A percentile compares a stretch with the other conserved stretches of the same genome.
These are phyloP conservation scores for Physeter macrocephalus DNA, from an alignment of 2,113 vertebrate species.

Conservation along the genomic window DNA sequence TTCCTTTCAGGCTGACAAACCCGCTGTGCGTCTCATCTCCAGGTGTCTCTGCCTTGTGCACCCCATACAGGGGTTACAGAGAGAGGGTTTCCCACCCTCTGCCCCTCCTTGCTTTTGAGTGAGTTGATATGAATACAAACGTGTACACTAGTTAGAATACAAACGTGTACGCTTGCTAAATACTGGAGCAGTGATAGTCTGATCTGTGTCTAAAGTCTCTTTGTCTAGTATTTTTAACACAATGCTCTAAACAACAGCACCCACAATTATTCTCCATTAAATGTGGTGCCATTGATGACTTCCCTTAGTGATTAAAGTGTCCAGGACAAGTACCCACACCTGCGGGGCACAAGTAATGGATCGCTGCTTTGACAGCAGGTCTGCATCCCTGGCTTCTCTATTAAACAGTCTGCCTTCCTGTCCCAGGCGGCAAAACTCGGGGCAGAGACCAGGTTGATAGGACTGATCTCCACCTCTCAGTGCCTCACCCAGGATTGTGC, in stretches of 20 bases:
- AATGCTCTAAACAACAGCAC: not conserved
- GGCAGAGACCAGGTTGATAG: not conserved
- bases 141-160: not conserved
- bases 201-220: not conserved
- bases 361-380: not conserved
- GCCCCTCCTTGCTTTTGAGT: not conserved
- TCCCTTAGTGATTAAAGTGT: not conserved
- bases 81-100: not conserved
- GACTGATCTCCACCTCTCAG: not conserved
- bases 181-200: too few relatives aligned
- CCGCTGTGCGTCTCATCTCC: accelerated
- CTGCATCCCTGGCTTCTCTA: not conserved
- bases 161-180: not conserved
- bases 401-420: not conserved
- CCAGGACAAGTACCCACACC: not conserved
- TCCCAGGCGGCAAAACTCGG: not conserved
- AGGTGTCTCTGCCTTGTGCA: accelerated
- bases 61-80: accelerated
- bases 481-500: not conserved
- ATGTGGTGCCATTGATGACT: not conserved
- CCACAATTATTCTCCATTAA: too few relatives aligned
- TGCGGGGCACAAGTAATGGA: too few relatives aligned
- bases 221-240: not conserved
- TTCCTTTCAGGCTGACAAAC: not conserved
- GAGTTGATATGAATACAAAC: not conserved